These are phyloP conservation scores for Prionailurus viverrinus DNA, from an alignment of 2,113 vertebrate species.

Conservation along the genomic window DNA sequence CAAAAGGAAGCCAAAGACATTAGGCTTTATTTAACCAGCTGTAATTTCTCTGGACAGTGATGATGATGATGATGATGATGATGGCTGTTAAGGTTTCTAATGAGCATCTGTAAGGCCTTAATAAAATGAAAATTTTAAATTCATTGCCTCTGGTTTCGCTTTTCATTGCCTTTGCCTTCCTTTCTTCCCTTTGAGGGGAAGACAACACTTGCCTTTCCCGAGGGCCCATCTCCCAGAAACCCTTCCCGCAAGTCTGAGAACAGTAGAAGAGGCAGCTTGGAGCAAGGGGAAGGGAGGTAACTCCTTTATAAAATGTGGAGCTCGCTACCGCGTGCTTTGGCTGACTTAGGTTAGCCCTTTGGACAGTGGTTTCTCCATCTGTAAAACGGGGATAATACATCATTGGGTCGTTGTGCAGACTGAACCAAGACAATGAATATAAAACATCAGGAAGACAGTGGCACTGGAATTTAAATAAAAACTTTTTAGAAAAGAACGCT, in stretches of 20 bases:
- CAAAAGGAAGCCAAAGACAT: slow-evolving; percentile 76
- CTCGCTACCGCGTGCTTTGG: not conserved
- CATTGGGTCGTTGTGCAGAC: not conserved
- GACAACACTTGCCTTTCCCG: slow-evolving; percentile 23
- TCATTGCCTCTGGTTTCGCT: slow-evolving; percentile 50
- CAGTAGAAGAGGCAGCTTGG: not conserved
- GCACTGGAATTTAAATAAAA: not conserved
- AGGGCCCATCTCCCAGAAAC: slow-evolving; percentile 36
- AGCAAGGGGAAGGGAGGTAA: not conserved
- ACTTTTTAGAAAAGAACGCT: not conserved
- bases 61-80: not conserved
- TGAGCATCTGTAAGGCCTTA: slow-evolving; percentile 69
- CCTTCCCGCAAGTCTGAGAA: not conserved
- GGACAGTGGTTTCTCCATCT: not conserved
- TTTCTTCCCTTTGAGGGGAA: slow-evolving; percentile 48
- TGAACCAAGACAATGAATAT: not conserved
- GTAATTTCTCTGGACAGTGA: slow-evolving; percentile 77
- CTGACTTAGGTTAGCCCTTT: not conserved
- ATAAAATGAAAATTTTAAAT: slow-evolving; percentile 59
- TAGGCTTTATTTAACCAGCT: slow-evolving; percentile 78
- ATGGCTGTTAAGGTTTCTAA: slow-evolving; percentile 70
- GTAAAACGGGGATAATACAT: not conserved
- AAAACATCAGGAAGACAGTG: not conserved
- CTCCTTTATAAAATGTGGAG: not conserved
- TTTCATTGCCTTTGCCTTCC: slow-evolving; percentile 17